These are phyloP conservation scores for Catharus minimus DNA, from an alignment of 2,113 vertebrate genomes.

Conservation along the genomic window DNA sequence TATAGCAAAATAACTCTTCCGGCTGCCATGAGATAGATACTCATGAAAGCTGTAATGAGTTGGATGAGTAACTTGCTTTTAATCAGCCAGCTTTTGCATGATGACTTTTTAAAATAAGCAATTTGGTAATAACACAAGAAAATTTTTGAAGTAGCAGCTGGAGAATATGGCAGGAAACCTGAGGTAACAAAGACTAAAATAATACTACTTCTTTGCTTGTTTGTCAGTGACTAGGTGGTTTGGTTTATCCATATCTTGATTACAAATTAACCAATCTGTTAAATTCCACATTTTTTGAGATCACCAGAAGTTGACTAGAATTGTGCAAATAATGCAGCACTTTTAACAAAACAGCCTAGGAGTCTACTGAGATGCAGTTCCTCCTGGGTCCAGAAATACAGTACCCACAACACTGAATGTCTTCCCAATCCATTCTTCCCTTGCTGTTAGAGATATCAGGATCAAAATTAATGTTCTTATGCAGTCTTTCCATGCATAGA, in stretches of 20 bases:
- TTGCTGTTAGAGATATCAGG: background rate
- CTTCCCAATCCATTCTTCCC: background rate
- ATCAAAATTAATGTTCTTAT: background rate
- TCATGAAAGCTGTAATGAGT: conserved; percentile 41
- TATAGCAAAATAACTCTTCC: conserved; percentile 38
- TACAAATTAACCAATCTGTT: background rate
- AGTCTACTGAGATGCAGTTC: background rate
- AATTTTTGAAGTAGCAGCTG: conserved; percentile 43
- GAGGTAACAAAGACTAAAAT: background rate
- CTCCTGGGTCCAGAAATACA: background rate
- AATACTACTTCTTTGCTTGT: background rate
- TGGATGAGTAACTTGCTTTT: conserved; percentile 57
- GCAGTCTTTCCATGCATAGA: background rate
- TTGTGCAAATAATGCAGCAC: background rate
- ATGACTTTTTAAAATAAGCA: conserved; percentile 36
- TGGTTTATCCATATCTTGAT: background rate
- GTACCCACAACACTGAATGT: background rate
- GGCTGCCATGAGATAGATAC: conserved; percentile 34
- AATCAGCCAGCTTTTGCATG: conserved; percentile 49
- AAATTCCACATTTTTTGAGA: background rate
- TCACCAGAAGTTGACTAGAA: background rate
- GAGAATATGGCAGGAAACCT: conserved; percentile 25
- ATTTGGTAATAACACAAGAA: conserved; percentile 36
- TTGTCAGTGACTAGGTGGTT: background rate
- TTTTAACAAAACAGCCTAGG: background rate